These are phyloP conservation scores for Clitarchus hookeri DNA, from an alignment of 2,888 invertebrate species.

Conservation along the genomic window DNA sequence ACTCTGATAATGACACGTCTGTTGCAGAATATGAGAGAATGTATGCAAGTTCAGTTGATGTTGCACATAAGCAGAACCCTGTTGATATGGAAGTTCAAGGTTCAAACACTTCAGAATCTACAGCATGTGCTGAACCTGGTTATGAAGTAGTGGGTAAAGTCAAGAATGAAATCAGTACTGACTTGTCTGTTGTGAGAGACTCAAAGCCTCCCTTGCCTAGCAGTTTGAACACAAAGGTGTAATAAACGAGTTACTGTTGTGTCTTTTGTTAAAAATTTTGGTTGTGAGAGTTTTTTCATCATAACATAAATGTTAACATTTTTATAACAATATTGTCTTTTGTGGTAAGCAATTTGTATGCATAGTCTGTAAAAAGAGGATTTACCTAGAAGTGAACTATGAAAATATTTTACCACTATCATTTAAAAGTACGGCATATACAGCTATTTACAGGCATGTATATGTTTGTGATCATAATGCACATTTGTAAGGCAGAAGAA, in stretches of 20 bases:
- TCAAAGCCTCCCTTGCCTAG: background rate
- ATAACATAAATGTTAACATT: too few species aligned
- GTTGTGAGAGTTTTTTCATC: too few species aligned
- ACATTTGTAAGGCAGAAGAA: too few species aligned
- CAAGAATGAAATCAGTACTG: background rate
- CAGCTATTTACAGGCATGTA: too few species aligned
- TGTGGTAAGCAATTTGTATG: too few species aligned
- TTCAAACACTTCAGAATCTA: background rate
- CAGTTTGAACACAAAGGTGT: background rate
- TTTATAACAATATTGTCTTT: too few species aligned
- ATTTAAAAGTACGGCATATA: too few species aligned
- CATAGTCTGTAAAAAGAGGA: too few species aligned
- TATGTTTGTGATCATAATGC: too few species aligned
- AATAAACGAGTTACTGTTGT: background rate
- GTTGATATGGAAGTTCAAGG: background rate
- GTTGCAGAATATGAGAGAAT: slow-evolving; percentile 34
- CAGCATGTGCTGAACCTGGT: slow-evolving; percentile 16
- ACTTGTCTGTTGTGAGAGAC: background rate
- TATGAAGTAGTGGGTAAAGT: slow-evolving; percentile 34
- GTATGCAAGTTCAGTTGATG: background rate
- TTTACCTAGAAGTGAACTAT: too few species aligned
- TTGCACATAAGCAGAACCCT: background rate
- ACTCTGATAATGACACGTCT: slow-evolving; percentile 32
- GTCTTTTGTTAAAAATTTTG: too few species aligned
- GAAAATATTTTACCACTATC: too few species aligned